A percentile compares a stretch with the other conserved stretches of the same genome.
These are phyloP conservation scores for Priocnemis perturbator DNA, from an alignment of 2,888 invertebrate genomes.

Conservation along the genomic window DNA sequence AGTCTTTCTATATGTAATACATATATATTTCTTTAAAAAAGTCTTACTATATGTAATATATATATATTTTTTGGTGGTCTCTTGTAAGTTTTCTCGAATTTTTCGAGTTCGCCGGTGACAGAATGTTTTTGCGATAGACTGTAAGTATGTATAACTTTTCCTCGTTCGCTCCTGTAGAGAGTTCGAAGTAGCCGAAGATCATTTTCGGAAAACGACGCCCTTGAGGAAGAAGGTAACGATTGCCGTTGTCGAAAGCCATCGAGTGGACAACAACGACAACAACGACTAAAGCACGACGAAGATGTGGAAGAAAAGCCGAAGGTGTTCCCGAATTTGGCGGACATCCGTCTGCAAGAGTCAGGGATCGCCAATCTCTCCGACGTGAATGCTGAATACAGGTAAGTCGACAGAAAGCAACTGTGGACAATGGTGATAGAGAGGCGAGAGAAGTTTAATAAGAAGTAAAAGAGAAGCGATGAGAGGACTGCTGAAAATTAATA, in stretches of 20 bases:
- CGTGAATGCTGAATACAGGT: conserved; percentile 57
- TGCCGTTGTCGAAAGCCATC: conserved; percentile 30
- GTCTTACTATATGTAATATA: too few relatives aligned
- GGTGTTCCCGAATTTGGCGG: conserved; percentile 66
- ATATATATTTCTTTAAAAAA: too few relatives aligned
- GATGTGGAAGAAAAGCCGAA: conserved; percentile 14
- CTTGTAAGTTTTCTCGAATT: too few relatives aligned
- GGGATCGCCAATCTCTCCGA: conserved; percentile 61
- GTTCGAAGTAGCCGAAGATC: conserved; percentile 51
- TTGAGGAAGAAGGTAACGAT: conserved; percentile 34
- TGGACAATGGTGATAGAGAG: conserved; percentile 14
- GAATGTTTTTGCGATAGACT: too few relatives aligned
- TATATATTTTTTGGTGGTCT: too few relatives aligned
- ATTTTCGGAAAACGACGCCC: conserved; percentile 57
- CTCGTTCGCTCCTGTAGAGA: too few relatives aligned
- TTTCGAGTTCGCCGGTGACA: too few relatives aligned
- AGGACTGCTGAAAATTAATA: conserved; percentile 11
- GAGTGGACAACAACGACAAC: conserved; percentile 17
- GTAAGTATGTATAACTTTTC: too few relatives aligned
- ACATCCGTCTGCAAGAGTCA: conserved; percentile 57
- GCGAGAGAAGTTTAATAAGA: background rate
- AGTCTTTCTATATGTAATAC: too few relatives aligned
- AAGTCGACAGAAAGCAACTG: conserved; percentile 14
- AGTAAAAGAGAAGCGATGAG: too few relatives aligned
- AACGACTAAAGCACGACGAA: conserved; percentile 1